Conservation (phyloP, 2,888 invertebrate genomes). For the Amphipoea lucens region DNA sequence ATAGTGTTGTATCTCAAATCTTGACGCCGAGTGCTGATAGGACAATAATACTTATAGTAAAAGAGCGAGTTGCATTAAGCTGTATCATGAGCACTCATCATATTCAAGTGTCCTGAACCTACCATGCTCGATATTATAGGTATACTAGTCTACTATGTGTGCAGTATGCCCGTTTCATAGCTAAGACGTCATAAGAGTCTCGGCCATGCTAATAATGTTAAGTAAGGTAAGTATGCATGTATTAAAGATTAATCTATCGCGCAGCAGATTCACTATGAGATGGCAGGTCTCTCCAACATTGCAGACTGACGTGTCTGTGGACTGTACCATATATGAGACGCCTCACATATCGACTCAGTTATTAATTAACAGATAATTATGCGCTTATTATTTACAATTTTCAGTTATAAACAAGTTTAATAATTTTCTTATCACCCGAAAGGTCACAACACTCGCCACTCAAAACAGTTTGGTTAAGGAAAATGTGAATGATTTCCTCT, state of each 20-base stretch:
- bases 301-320: neutral
- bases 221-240: neutral
- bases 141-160: neutral
- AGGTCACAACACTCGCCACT: constrained; percentile 40
- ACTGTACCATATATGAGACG: neutral
- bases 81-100: neutral
- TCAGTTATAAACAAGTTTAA: constrained; percentile 26
- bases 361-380: constrained; percentile 16
- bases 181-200: neutral
- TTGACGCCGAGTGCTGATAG: constrained; percentile 9
- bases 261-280: neutral
- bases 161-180: neutral
- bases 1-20: neutral
- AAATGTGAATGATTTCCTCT: constrained; percentile 45
- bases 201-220: neutral
- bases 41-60: neutral
- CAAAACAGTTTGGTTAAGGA: constrained; percentile 39
- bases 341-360: neutral
- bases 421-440: constrained; percentile 45
- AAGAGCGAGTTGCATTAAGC: neutral
- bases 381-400: constrained; percentile 5
- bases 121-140: neutral
- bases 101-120: neutral
- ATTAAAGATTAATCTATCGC: neutral
- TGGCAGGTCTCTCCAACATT: neutral